Base-by-base conservation (phyloP, 1,140 invertebrate genomes). In the Ladona fulva region DNA sequence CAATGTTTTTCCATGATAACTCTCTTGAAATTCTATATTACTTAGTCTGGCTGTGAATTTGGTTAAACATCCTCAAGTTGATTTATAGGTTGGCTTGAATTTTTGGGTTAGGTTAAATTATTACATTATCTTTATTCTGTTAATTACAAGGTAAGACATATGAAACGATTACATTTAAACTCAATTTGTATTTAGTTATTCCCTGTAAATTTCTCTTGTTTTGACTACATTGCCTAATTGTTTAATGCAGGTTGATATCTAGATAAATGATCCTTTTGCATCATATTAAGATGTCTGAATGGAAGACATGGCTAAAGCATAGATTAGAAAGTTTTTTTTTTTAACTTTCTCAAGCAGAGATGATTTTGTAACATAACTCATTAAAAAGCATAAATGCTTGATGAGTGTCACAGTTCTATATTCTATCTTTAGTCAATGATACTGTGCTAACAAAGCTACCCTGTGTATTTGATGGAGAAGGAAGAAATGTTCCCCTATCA, bases 31-130 rank as follows among this genome's bases (percentile, higher is more conserved):
- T 19, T 66, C 52, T 19, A 66, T 66, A 66, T 66, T 66, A 66
- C 14, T 66, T 66, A 66, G 52, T 66, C 52, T 66, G 52, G 52
- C 52, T 66, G 52, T 66, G 52, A 66, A 66, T 66, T 66, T 66
- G n/a, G 14, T 66, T 66, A 6, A 22, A 22, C n/a, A 66, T 19
- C n/a, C 14, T 22, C 14, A 66, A 3, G 52, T 66, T 66, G 12
- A 22, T 6, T 6, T 66, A 12, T 66, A 66, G 52, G 14, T 19
- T 19, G n/a, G 52, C 52, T 66, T 6, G 14, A 66, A 66, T 6
- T 66, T 66, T 37, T 22, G 16, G n/a, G 52, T 66, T 6, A 12
- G n/a, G n/a, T 66, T 66, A 19, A 66, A 66, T 16, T 66, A 66
- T 66, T 22, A 19, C 14, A 12, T 66, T 5, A 8, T 37, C 8